A percentile compares a stretch with the other conserved stretches of the same genome.
Conservation (phyloP, 2,797 vertebrate species). For the Gadopsis bispinosus region DNA sequence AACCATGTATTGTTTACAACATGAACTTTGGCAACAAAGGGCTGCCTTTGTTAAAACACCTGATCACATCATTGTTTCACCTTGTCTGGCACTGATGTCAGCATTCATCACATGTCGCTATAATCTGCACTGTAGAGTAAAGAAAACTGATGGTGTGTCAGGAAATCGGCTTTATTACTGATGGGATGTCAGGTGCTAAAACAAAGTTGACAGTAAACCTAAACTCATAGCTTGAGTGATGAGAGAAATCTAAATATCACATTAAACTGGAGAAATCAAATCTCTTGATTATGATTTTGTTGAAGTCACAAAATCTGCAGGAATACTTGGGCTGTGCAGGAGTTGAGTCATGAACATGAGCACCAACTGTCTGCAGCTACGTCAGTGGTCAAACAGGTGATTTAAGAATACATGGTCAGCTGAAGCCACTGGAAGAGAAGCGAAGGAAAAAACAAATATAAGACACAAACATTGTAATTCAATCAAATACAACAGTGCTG, state of each 20-base stretch:
- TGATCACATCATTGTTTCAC: neutral
- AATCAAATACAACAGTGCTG: neutral
- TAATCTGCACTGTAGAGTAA: neutral
- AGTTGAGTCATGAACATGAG: neutral
- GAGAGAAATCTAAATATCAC: neutral
- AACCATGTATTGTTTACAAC: neutral
- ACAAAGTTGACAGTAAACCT: neutral
- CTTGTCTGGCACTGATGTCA: neutral
- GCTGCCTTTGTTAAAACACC: neutral
- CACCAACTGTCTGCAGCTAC: conserved; percentile 6
- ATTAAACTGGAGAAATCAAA: neutral
- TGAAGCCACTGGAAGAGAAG: conserved; percentile 84
- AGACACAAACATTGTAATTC: neutral
- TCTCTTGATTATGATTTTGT: neutral
- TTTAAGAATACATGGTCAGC: conserved; percentile 86
- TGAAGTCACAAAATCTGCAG: conserved; percentile 12
- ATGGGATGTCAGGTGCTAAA: neutral
- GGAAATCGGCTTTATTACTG: neutral
- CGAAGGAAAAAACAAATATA: conserved; percentile 11
- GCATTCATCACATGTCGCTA: neutral
- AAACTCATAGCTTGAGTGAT: neutral
- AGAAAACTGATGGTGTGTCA: neutral
- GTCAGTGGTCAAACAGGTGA: neutral
- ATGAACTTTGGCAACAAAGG: neutral
- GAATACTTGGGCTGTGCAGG: neutral